Percentiles rank a stretch among this genome's conserved stretches.
Evolutionary conservation across 2,888 invertebrate species (phyloP).

Genomic region (Busseola fusca): DNA sequence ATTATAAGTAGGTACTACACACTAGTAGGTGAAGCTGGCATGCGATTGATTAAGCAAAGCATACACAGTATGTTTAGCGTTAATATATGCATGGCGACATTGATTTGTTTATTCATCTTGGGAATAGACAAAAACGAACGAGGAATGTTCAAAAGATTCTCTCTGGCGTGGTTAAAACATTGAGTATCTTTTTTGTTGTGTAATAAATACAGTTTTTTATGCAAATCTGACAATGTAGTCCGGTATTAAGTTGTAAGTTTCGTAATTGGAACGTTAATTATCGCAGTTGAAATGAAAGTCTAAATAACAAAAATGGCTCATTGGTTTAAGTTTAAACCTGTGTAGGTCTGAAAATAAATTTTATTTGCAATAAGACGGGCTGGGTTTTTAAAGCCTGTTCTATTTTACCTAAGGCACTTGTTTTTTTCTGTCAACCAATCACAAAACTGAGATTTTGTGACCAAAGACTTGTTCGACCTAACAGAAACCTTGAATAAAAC

Average conservation of each 20-base stretch:
- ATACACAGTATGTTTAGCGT: neutral
- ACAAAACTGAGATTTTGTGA: neutral
- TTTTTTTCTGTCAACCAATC: neutral
- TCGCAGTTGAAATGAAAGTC: too few relatives aligned
- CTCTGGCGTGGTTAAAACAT: neutral
- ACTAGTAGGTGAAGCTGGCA: slow-evolving; percentile 15
- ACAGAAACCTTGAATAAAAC: slow-evolving; percentile 7
- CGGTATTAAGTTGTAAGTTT: neutral
- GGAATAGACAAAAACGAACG: neutral
- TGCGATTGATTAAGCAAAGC: slow-evolving; percentile 34
- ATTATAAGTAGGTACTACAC: slow-evolving; percentile 36
- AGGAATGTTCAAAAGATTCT: neutral
- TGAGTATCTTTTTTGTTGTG: neutral
- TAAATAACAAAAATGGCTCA: neutral
- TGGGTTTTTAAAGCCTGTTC: neutral
- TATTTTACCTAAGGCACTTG: neutral
- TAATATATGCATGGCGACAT: neutral
- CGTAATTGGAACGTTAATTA: neutral
- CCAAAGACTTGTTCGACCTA: neutral
- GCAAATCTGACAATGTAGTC: neutral
- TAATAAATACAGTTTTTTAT: neutral
- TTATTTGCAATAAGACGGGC: neutral
- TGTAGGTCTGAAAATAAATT: neutral
- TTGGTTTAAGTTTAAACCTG: neutral
- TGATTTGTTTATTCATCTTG: neutral